Evolutionary conservation across 2,797 vertebrate genomes (phyloP).

Genomic region (Microcaecilia unicolor): DNA sequence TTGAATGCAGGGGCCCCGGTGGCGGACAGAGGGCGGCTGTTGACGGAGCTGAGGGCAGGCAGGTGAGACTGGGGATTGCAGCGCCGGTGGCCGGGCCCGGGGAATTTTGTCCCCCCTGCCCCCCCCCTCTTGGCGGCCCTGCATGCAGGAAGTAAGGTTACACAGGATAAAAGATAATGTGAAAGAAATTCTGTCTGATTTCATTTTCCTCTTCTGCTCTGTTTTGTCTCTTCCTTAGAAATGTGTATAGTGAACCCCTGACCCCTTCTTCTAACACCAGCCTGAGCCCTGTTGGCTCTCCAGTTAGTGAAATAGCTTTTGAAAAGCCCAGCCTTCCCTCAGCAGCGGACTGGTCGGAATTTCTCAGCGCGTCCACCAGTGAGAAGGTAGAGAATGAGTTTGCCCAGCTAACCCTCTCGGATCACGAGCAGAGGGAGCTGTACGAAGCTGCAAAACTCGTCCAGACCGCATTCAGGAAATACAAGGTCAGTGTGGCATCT

Average conservation of each 20-base stretch:
- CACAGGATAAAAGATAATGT: too few relatives aligned
- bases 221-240: slow-evolving; percentile 57
- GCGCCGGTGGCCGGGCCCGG: too few relatives aligned
- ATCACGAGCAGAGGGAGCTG: slow-evolving; percentile 94
- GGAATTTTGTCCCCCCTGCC: too few relatives aligned
- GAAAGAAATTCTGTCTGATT: background rate
- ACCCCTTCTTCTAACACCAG: slow-evolving; percentile 86
- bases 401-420: slow-evolving; percentile 93
- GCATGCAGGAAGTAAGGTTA: too few relatives aligned
- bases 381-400: slow-evolving; percentile 92
- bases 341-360: slow-evolving; percentile 92
- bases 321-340: slow-evolving; percentile 84
- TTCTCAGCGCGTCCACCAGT: slow-evolving; percentile 91
- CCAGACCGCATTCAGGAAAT: slow-evolving; percentile 97
- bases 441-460: slow-evolving; percentile 95
- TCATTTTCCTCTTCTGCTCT: background rate
- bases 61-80: too few relatives aligned
- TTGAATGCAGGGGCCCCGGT: too few relatives aligned
- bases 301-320: slow-evolving; percentile 69
- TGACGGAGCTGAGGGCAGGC: too few relatives aligned
- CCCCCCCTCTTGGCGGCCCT: too few relatives aligned
- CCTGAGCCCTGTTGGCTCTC: slow-evolving; percentile 84
- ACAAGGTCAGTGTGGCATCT: too few relatives aligned
- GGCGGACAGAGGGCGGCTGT: too few relatives aligned
- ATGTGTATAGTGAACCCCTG: slow-evolving; percentile 82